These are phyloP conservation scores for Zelleria hepariella DNA, from an alignment of 2,888 invertebrate species.

Conservation along the genomic window DNA sequence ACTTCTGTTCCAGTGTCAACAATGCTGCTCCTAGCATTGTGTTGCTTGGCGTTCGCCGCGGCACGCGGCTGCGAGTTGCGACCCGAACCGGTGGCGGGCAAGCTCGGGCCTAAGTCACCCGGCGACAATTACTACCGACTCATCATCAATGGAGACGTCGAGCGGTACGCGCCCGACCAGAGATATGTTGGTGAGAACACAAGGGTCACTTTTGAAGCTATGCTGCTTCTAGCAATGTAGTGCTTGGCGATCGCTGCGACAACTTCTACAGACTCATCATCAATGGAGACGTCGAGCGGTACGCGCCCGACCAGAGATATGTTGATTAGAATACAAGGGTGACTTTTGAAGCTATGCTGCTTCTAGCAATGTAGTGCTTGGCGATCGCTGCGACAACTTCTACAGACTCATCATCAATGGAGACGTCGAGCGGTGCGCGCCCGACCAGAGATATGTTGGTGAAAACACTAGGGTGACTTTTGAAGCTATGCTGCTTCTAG, in stretches of 20 bases:
- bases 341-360: not conserved
- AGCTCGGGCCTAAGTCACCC: conserved; percentile 70
- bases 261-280: conserved; percentile 88
- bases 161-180: conserved; percentile 86
- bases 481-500: not conserved
- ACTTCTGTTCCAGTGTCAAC: not conserved
- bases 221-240: conserved; percentile 6
- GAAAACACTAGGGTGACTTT: conserved; percentile 27
- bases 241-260: conserved; percentile 53
- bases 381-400: conserved; percentile 76
- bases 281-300: conserved; percentile 84
- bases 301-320: conserved; percentile 86
- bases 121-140: conserved; percentile 92
- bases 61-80: conserved; percentile 51
- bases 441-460: conserved; percentile 87
- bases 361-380: conserved; percentile 13
- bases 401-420: conserved; percentile 86
- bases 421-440: conserved; percentile 84
- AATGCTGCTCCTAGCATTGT: conserved; percentile 5
- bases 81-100: conserved; percentile 32
- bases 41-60: conserved; percentile 16
- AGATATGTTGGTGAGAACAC: conserved; percentile 85
- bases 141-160: conserved; percentile 82
- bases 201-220: too few species aligned
- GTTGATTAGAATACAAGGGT: too few species aligned